phyloP scores from a whole-genome alignment of 2,113 vertebrate species.

The Dicerorhinus sumatrensis region DNA sequence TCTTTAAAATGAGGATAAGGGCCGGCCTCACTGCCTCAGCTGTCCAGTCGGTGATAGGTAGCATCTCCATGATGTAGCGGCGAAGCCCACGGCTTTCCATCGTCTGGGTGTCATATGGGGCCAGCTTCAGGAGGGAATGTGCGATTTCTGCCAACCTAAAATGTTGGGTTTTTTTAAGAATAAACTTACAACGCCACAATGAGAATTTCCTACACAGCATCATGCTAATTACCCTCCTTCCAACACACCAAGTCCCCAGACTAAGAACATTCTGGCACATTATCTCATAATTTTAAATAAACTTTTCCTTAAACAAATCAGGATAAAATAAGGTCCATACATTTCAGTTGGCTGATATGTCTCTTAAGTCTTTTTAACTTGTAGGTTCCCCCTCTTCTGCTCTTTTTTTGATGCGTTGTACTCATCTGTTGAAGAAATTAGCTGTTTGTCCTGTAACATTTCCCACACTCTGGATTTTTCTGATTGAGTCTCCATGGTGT shows the following conservation, averaged over 20 bases:
- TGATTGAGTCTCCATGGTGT: neutral
- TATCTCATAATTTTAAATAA: neutral
- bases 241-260: neutral
- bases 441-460: neutral
- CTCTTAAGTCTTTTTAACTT: neutral
- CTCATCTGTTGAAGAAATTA: neutral
- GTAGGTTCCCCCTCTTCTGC: neutral
- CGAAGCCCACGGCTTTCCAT: slow-evolving; percentile 98
- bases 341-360: neutral
- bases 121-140: slow-evolving; percentile 97
- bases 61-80: slow-evolving; percentile 98
- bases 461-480: neutral
- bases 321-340: neutral
- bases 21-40: slow-evolving; percentile 97
- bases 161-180: neutral
- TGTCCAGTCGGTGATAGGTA: slow-evolving; percentile 99
- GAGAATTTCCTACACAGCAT: neutral
- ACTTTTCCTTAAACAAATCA: neutral
- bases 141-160: slow-evolving; percentile 97
- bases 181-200: neutral
- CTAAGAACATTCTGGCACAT: neutral
- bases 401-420: neutral
- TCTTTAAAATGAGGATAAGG: slow-evolving; percentile 98
- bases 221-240: neutral
- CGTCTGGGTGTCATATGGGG: slow-evolving; percentile 97